phyloP scores from a whole-genome alignment of 2,797 vertebrate species.

The Glyptemys insculpta region DNA sequence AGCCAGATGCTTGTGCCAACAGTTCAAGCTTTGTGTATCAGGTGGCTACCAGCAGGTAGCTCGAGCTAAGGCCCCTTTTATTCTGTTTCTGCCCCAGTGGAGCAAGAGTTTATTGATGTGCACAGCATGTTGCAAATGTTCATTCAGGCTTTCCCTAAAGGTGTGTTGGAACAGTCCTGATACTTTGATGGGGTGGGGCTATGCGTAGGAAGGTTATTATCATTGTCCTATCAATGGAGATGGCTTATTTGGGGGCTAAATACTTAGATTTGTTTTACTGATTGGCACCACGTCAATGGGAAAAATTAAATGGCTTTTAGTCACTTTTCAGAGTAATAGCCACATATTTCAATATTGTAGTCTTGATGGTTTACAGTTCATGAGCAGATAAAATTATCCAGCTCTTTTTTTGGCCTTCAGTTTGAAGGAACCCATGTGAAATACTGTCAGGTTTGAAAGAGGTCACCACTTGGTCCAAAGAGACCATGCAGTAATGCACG shows the following conservation, averaged over 20 bases:
- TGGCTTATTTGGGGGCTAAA: rapidly evolving
- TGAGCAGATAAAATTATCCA: not conserved
- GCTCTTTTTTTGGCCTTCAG: not conserved
- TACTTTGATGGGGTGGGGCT: not conserved
- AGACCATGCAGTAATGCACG: rapidly evolving
- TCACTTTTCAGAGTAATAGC: not conserved
- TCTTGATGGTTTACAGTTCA: not conserved
- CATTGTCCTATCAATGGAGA: rapidly evolving
- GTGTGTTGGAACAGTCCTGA: not conserved
- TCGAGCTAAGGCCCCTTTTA: not conserved
- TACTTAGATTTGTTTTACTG: not conserved
- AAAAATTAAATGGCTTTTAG: not conserved
- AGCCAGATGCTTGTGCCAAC: not conserved
- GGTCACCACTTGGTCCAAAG: not conserved
- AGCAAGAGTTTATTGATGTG: not conserved
- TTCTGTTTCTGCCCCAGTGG: not conserved
- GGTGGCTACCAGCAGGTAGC: not conserved
- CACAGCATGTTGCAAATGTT: not conserved
- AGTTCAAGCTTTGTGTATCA: not conserved
- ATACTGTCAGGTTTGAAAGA: not conserved
- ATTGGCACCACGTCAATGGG: not conserved
- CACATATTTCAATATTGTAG: not conserved
- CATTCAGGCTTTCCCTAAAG: not conserved
- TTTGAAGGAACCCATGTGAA: not conserved
- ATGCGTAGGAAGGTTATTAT: not conserved